Conservation (phyloP, 2,113 vertebrate species). For the Apodemus speciosus region DNA sequence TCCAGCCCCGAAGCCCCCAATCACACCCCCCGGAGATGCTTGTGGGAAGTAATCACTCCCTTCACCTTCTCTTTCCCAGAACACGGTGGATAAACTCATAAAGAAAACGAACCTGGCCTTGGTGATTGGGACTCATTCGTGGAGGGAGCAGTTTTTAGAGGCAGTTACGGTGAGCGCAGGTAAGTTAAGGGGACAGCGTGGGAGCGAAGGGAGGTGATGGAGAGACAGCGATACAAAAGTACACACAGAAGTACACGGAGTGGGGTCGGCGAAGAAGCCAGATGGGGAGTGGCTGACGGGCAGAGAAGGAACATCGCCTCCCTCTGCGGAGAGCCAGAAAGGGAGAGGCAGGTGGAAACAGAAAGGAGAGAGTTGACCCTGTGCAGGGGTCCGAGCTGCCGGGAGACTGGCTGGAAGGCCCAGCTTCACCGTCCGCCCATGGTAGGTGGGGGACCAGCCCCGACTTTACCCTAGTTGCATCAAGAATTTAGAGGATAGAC, state of each 20-base stretch:
- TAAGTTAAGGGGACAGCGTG: conserved; percentile 74
- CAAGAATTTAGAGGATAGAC: neutral
- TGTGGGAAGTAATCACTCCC: neutral
- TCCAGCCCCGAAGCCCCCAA: neutral
- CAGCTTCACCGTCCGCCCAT: neutral
- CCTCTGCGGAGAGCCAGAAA: no score
- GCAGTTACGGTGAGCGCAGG: conserved; percentile 96
- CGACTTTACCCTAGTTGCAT: neutral
- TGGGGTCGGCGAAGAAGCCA: neutral
- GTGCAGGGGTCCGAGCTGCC: neutral
- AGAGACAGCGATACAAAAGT: neutral
- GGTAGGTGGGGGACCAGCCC: neutral
- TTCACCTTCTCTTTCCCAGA: conserved; percentile 81
- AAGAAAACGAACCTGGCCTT: conserved; percentile 97
- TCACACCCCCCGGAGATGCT: neutral
- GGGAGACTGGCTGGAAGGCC: neutral
- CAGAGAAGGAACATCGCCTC: neutral
- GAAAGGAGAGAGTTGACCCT: neutral
- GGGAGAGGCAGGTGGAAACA: neutral
- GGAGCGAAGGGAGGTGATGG: neutral
- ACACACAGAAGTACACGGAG: neutral
- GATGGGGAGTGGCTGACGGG: neutral
- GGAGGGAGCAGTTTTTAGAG: conserved; percentile 96
- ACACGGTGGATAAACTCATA: conserved; percentile 96
- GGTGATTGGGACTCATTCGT: conserved; percentile 96